A percentile compares a stretch with the other conserved stretches of the same genome.
Evolutionary conservation across 2,113 vertebrate species (phyloP).

Genomic region (Nicator chloris): DNA sequence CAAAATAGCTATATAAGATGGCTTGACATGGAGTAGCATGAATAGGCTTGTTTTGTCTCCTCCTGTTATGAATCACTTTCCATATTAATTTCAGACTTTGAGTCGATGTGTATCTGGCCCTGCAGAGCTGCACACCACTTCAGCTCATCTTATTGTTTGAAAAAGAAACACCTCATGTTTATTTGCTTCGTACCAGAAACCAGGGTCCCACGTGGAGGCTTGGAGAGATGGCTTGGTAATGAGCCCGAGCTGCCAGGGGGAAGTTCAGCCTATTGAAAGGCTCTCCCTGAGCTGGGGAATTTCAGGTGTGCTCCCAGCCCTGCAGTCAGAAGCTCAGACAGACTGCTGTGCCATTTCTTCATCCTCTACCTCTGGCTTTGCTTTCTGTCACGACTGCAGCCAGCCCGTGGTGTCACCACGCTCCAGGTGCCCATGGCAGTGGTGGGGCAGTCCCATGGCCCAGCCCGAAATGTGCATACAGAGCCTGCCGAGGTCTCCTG

Average conservation of each 20-base stretch:
- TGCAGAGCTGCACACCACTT: not conserved
- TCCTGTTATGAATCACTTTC: slow-evolving; percentile 51
- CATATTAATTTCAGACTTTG: slow-evolving; percentile 35
- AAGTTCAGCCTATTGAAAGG: not conserved
- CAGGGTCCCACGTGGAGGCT: not conserved
- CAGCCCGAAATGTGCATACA: fast-evolving
- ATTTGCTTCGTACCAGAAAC: not conserved
- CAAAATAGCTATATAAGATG: slow-evolving; percentile 49
- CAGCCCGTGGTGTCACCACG: fast-evolving
- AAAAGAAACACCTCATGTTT: not conserved
- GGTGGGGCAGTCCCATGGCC: not conserved
- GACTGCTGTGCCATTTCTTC: not conserved
- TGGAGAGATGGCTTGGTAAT: not conserved
- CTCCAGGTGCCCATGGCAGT: fast-evolving
- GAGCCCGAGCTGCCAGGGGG: fast-evolving
- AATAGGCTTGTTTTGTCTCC: slow-evolving; percentile 63
- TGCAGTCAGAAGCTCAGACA: not conserved
- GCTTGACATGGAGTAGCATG: slow-evolving; percentile 39
- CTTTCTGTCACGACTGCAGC: not conserved
- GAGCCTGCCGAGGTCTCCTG: not conserved
- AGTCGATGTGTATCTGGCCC: not conserved
- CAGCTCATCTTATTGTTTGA: not conserved
- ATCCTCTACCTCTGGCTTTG: not conserved
- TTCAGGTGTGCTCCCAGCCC: not conserved
- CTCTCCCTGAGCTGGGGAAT: not conserved